A percentile compares a stretch with the other conserved stretches of the same genome.
phyloP scores from a whole-genome alignment of 2,888 invertebrate species.

The Adelognathus sp. region DNA sequence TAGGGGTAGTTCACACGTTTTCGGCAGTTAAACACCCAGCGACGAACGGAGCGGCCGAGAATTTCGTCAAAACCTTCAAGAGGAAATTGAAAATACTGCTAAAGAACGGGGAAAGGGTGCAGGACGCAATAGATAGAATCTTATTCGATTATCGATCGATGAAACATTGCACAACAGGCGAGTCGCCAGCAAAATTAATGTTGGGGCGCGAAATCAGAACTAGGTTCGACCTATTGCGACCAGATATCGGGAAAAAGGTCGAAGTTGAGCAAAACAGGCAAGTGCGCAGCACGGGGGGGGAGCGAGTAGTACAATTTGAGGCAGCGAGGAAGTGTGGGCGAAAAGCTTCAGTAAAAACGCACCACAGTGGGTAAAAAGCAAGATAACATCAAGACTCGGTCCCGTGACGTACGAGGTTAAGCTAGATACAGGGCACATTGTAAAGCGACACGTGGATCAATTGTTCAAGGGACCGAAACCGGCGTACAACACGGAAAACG shows the following conservation, averaged over 20 bases:
- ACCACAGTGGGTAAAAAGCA: neutral
- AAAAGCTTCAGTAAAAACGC: slow-evolving; percentile 21
- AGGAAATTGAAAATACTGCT: too few species aligned
- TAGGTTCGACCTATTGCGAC: slow-evolving; percentile 6
- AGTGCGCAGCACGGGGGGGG: slow-evolving; percentile 19
- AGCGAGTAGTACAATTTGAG: slow-evolving; percentile 23
- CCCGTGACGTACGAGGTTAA: slow-evolving; percentile 44
- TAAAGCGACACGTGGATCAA: slow-evolving; percentile 35
- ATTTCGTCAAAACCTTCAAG: too few species aligned
- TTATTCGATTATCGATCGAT: slow-evolving; percentile 27
- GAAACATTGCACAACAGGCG: slow-evolving; percentile 30
- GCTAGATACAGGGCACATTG: neutral
- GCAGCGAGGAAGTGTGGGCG: slow-evolving; percentile 25
- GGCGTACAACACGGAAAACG: too few species aligned
- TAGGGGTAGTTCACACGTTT: too few species aligned
- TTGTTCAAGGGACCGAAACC: too few species aligned
- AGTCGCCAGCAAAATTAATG: slow-evolving; percentile 24
- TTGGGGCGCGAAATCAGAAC: slow-evolving; percentile 28
- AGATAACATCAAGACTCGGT: slow-evolving; percentile 20
- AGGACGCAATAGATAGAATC: neutral
- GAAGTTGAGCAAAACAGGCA: neutral
- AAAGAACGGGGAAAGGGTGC: neutral
- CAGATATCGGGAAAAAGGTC: neutral
- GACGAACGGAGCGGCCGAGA: too few species aligned
- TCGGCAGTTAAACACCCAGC: too few species aligned